Conservation (phyloP, 2,888 invertebrate species). For the Prenolepis imparis region DNA sequence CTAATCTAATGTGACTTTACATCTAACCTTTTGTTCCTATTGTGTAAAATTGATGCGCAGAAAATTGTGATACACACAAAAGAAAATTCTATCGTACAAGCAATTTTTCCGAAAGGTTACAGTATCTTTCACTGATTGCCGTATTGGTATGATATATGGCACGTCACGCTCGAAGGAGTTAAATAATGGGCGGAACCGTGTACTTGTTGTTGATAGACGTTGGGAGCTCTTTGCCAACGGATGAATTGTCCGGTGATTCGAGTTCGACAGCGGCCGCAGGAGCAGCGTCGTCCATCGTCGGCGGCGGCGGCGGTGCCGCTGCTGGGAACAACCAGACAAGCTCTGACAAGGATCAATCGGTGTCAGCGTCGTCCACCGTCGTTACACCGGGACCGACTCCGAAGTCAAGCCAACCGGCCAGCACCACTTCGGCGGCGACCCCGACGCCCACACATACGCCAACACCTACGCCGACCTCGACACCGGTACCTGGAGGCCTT, state of each 20-base stretch:
- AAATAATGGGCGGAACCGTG: constrained; percentile 22
- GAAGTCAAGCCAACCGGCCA: constrained; percentile 79
- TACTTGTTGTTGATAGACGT: constrained; percentile 73
- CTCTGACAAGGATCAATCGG: constrained; percentile 82
- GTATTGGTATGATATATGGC: not conserved
- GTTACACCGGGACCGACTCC: constrained; percentile 71
- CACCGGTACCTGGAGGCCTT: constrained; percentile 80
- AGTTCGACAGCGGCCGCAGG: constrained; percentile 83
- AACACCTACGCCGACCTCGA: constrained; percentile 77
- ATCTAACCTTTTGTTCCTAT: not conserved
- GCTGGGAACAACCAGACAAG: constrained; percentile 73
- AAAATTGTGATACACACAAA: not conserved
- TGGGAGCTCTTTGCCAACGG: constrained; percentile 83
- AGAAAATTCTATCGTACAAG: not conserved
- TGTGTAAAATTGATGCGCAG: not conserved
- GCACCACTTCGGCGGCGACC: constrained; percentile 78
- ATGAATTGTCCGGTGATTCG: constrained; percentile 84
- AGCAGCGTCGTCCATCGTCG: constrained; percentile 83
- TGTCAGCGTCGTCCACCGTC: constrained; percentile 75
- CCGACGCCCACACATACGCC: constrained; percentile 74
- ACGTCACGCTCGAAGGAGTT: not conserved
- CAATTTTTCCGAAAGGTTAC: constrained; percentile 11
- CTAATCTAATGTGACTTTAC: not conserved
- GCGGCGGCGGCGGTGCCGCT: constrained; percentile 77
- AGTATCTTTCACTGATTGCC: not conserved